phyloP scores from a whole-genome alignment of 2,113 vertebrate genomes.

The Stigmatopora argus region DNA sequence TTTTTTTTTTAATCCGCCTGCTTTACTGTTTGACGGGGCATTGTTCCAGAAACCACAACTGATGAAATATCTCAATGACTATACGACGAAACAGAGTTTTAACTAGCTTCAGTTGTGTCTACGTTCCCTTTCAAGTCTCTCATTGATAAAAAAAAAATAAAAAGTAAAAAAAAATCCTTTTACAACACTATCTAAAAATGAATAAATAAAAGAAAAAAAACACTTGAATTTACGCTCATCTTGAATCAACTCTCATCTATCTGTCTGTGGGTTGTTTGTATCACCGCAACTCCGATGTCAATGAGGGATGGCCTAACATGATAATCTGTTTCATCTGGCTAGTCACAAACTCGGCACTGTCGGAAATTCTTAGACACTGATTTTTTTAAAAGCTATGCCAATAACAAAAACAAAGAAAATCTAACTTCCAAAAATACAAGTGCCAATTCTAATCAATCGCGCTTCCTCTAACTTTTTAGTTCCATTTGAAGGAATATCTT shows the following conservation, averaged over 20 bases:
- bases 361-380: not conserved
- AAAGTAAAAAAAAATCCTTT: constrained; percentile 43
- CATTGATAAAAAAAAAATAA: constrained; percentile 25
- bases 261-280: constrained; percentile 45
- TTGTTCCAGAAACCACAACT: constrained; percentile 61
- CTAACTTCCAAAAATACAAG: too few relatives aligned
- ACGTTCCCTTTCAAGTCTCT: constrained; percentile 47
- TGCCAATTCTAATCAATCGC: too few relatives aligned
- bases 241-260: constrained; percentile 58
- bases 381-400: not conserved
- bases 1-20: constrained; percentile 13
- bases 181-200: constrained; percentile 36
- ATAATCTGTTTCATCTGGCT: constrained; percentile 45
- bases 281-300: constrained; percentile 44
- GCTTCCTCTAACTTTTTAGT: too few relatives aligned
- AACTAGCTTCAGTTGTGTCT: constrained; percentile 40
- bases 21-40: constrained; percentile 65
- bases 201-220: constrained; percentile 37
- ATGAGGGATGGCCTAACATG: constrained; percentile 28
- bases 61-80: constrained; percentile 58
- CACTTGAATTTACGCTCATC: constrained; percentile 51
- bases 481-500: too few relatives aligned
- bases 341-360: constrained; percentile 15
- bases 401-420: not conserved
- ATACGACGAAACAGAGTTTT: constrained; percentile 53